Base-by-base conservation (phyloP, 2,797 vertebrate genomes). In the Hipposideros larvatus region DNA sequence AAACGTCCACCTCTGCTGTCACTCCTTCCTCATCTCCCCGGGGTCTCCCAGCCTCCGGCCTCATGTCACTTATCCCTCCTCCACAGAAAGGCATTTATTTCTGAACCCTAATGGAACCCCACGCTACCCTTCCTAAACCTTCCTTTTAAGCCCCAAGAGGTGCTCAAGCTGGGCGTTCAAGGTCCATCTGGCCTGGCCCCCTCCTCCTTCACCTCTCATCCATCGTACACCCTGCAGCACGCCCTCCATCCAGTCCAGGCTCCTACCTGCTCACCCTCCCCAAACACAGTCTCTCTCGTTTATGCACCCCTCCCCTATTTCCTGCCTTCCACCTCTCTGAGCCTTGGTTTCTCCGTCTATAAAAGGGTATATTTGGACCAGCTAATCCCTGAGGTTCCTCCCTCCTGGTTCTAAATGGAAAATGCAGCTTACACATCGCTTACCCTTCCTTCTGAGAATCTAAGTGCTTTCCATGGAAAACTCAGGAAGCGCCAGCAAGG, bases 381-480 rank as follows among this genome's bases (percentile, higher is more conserved):
- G 66, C 34, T 75, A 61, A 78, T 37, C 84, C 51, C 92, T 4
- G 10, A 66, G 87, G 46, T 19, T n/a, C 71, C 57, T 82, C 61
- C 51, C 22, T 78, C 43, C 71, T 8, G 22, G 9, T 28, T 51
- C 63, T 74, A 28, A 87, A 63, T 77, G 22, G 41, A 86, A 73
- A 46, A 53, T 7, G 7, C 2, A 74, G 37, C 28, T 19, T 31
- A 71, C 55, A 87, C 26, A 6, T 43, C 90, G 59, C 57, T 51
- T 74, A 84, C 92, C 63, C 95, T 96, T 91, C 95, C 77, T 96
- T 97, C 94, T 91, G 55, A 97, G 95, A 87, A 92, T 70, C 97
- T 98, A 97, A 80, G 61, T 43, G 86, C 96, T 95, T 97, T 96
- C 97, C 98, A 94, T 91, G 94, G 98, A 97, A 96, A 97, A 92